Conservation (phyloP, 2,888 invertebrate species). For the Oligia latruncula region DNA sequence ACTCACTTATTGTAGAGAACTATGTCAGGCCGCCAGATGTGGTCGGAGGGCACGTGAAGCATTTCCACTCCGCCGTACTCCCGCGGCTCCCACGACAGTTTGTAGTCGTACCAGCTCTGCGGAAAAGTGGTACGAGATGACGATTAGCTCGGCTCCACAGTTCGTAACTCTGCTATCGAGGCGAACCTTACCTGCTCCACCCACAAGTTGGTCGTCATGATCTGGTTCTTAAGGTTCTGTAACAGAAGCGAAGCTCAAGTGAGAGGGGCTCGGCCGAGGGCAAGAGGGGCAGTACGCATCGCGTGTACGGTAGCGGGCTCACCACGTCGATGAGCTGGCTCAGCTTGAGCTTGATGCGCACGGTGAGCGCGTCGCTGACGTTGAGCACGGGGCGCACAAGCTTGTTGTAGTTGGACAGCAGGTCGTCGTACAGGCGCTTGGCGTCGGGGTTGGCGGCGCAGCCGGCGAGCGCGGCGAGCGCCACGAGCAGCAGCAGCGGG, state of each 20-base stretch:
- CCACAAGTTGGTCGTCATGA: constrained; percentile 98
- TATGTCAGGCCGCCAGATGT: constrained; percentile 99
- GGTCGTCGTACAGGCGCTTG: constrained; percentile 98
- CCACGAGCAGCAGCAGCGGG: constrained; percentile 81
- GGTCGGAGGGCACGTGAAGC: constrained; percentile 98
- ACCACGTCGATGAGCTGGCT: constrained; percentile 99
- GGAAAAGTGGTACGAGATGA: constrained; percentile 21
- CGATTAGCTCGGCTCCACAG: background rate
- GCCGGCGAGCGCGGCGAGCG: constrained; percentile 88
- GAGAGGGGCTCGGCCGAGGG: background rate
- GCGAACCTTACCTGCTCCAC: constrained; percentile 91
- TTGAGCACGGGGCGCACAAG: constrained; percentile 98
- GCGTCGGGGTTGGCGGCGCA: constrained; percentile 98
- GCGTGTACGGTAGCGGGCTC: constrained; percentile 83
- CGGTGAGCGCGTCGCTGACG: constrained; percentile 97
- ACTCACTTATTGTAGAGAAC: constrained; percentile 98
- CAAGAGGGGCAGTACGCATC: no score
- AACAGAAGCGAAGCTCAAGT: constrained; percentile 71
- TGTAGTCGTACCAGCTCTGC: constrained; percentile 98
- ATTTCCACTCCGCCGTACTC: constrained; percentile 98
- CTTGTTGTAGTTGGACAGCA: constrained; percentile 98
- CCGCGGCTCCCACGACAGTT: constrained; percentile 98
- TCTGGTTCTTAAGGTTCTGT: constrained; percentile 98
- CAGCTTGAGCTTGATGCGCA: constrained; percentile 98
- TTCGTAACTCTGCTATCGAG: background rate